Base-by-base conservation (phyloP, 2,113 vertebrate species). In the Zingel zingel region DNA sequence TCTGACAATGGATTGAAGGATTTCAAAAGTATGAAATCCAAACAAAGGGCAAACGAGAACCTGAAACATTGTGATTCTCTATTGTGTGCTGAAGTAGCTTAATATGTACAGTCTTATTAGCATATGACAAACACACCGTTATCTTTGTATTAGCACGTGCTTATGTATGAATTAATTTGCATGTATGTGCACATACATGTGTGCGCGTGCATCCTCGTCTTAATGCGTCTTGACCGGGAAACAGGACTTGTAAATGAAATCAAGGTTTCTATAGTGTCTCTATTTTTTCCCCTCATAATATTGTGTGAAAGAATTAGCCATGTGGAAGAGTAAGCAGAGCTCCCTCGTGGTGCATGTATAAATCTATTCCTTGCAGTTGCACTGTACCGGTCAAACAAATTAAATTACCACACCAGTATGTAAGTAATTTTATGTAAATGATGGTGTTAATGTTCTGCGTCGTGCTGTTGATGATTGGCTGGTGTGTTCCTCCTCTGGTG, bases 341-440 rank as follows among this genome's bases (percentile, higher is more conserved):
- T 95, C 94, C 88, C 94, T 93, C 15, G 91, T 93, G 94, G 95
- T 95, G 95, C 89, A 87, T 92, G 92, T 94, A 90, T 92, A 88
- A 96, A 96, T 97, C 95, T 96, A 94, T 96, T 96, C 95, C 96
- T 96, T 92, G 94, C 93, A 95, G 94, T 91, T 94, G 90, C 94
- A 94, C 94, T 88, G 93, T 96, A 94, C 94, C 96, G 97, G 96
- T 97, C 96, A 97, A 96, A 97, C 95, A 97, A 97, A 97, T 98
- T 97, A 96, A 97, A 99, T 97, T 97, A 98, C 95, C 93, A 93
- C 94, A 94, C 92, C 96, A 97, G 96, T 96, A 97, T 97, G 97
- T 97, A 96, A 96, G 96, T 98, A 96, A 98, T 98, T 97, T 97
- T 97, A 97, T 98, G 96, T 97, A 98, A 98, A 99, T 98, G 95